Percentiles rank a stretch among this genome's conserved stretches.
Conservation (phyloP, 2,113 vertebrate genomes). For the Rhadina sibilatrix region DNA sequence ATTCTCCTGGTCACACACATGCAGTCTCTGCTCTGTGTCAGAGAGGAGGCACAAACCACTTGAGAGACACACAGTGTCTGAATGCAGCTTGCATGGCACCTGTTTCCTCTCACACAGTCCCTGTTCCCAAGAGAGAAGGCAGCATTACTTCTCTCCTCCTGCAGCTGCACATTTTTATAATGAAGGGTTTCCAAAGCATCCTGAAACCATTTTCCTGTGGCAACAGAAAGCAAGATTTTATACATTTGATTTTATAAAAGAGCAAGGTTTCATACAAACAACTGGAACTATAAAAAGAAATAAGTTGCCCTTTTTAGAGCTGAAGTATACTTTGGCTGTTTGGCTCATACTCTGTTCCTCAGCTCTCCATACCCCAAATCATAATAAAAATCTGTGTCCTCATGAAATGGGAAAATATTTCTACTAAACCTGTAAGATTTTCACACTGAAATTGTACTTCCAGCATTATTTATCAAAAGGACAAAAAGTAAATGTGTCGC, state of each 20-base stretch:
- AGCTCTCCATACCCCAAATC: not conserved
- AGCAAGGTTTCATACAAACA: not conserved
- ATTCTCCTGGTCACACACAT: not conserved
- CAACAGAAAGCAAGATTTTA: not conserved
- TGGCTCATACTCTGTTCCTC: not conserved
- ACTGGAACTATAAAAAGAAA: not conserved
- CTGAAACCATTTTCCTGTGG: not conserved
- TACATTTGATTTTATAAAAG: not conserved
- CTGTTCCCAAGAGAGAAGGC: not conserved
- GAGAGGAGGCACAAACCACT: not conserved
- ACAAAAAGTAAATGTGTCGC: not conserved
- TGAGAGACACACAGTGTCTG: not conserved
- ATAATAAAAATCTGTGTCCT: not conserved
- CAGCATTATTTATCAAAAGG: not conserved
- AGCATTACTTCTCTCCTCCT: not conserved
- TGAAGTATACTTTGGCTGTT: not conserved
- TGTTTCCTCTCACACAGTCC: not conserved
- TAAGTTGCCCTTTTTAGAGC: not conserved
- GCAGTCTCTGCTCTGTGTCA: not conserved
- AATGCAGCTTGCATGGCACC: not conserved
- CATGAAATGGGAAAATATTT: not conserved
- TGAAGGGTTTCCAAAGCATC: not conserved
- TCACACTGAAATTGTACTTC: not conserved
- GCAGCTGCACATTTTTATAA: slow-evolving; percentile 14
- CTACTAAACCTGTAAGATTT: not conserved